A percentile compares a stretch with the other conserved stretches of the same genome.
These are phyloP conservation scores for Agriopis marginaria DNA, from an alignment of 2,888 invertebrate species.

Conservation along the genomic window DNA sequence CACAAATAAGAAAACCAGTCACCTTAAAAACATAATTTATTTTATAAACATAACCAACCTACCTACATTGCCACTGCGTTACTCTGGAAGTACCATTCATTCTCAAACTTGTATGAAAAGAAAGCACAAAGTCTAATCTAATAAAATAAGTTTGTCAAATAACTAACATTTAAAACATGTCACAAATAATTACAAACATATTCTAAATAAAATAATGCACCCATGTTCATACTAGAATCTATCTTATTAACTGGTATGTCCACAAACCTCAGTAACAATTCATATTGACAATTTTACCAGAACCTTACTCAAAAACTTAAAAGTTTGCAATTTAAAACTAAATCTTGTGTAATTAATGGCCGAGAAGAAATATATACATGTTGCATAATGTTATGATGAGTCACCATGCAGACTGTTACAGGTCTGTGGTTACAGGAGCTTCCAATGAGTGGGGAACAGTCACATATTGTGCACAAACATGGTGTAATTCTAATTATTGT, in stretches of 20 bases:
- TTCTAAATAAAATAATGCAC: constrained; percentile 8
- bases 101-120: constrained; percentile 41
- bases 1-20: constrained; percentile 7
- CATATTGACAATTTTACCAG: too few species aligned
- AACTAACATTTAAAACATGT: constrained; percentile 20
- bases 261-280: too few species aligned
- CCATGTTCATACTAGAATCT: constrained; percentile 26
- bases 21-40: constrained; percentile 67
- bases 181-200: constrained; percentile 10
- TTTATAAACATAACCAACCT: constrained; percentile 61
- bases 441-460: not conserved
- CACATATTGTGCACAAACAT: not conserved
- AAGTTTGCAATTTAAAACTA: not conserved
- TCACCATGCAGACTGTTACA: not conserved
- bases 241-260: not conserved
- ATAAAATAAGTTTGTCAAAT: constrained; percentile 12
- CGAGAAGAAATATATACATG: not conserved
- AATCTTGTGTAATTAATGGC: not conserved
- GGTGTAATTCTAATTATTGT: too few species aligned
- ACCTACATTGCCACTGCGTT: constrained; percentile 76
- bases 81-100: constrained; percentile 63
- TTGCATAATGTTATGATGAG: constrained; percentile 3
- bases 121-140: constrained; percentile 32
- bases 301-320: not conserved
- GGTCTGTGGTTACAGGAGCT: too few species aligned